These are phyloP conservation scores for Pogonomyrmex barbatus DNA, from an alignment of 1,140 invertebrate species.

Conservation along the genomic window DNA sequence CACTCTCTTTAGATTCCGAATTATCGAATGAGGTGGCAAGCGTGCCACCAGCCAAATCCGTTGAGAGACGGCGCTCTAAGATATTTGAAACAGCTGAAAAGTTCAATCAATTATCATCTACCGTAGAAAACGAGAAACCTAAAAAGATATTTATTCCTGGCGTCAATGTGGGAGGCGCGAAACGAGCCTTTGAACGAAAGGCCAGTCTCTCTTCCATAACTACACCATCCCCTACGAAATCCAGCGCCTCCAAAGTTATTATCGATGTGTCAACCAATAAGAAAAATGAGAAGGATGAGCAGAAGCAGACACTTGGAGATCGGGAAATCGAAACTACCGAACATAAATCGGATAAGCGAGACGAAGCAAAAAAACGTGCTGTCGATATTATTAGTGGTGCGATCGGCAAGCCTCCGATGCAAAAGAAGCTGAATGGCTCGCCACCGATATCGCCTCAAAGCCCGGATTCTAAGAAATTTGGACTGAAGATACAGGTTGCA, in stretches of 20 bases:
- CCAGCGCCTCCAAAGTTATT: slow-evolving; percentile 80
- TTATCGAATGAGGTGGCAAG: slow-evolving; percentile 62
- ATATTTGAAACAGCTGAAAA: slow-evolving; percentile 91
- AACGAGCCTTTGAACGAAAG: slow-evolving; percentile 93
- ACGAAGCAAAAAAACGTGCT: slow-evolving; percentile 81
- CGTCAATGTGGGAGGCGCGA: slow-evolving; percentile 93
- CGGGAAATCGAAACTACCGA: slow-evolving; percentile 70
- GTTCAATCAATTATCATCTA: slow-evolving; percentile 88
- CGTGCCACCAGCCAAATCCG: slow-evolving; percentile 78
- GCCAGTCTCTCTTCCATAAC: slow-evolving; percentile 88
- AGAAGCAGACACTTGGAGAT: slow-evolving; percentile 59
- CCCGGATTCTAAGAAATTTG: slow-evolving; percentile 79
- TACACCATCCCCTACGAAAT: slow-evolving; percentile 73
- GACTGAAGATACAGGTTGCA: slow-evolving; percentile 81
- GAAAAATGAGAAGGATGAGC: slow-evolving; percentile 65
- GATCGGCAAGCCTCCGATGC: slow-evolving; percentile 81
- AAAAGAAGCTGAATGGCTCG: slow-evolving; percentile 78
- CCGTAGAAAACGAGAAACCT: slow-evolving; percentile 87
- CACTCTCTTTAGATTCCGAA: slow-evolving; percentile 79
- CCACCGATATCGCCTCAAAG: slow-evolving; percentile 78
- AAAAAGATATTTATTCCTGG: slow-evolving; percentile 93
- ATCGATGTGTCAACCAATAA: slow-evolving; percentile 79
- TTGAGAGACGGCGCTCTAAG: slow-evolving; percentile 88
- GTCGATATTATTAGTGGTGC: slow-evolving; percentile 83
- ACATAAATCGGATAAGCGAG: slow-evolving; percentile 69